phyloP scores from a whole-genome alignment of 2,797 vertebrate genomes.

The Anomalospiza imberbis region DNA sequence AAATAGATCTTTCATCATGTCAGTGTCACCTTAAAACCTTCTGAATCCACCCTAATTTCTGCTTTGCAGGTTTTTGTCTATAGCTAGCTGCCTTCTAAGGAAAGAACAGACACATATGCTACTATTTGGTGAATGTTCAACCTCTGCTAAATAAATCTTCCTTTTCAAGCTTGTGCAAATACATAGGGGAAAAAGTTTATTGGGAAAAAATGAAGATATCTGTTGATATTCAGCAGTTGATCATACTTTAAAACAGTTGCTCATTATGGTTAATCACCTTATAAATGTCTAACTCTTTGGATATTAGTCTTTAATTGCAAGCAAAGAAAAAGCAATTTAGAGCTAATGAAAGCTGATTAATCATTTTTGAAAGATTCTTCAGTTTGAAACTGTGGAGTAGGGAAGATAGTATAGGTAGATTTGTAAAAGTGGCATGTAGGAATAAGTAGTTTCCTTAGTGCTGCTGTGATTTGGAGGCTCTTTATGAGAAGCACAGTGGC shows the following conservation, averaged over 20 bases:
- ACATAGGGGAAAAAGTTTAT: neutral
- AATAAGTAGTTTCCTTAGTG: neutral
- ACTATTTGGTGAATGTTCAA: neutral
- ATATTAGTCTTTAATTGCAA: conserved; percentile 53
- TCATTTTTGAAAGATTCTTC: conserved; percentile 38
- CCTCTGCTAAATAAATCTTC: neutral
- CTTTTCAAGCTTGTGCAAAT: neutral
- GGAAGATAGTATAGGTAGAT: neutral
- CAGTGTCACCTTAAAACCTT: neutral
- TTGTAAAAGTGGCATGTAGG: neutral
- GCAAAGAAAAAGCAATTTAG: conserved; percentile 50
- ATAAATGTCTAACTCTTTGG: conserved; percentile 9
- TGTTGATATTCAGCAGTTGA: neutral
- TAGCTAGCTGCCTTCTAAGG: neutral
- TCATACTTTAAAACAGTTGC: neutral
- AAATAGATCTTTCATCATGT: neutral
- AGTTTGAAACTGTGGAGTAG: neutral
- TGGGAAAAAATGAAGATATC: neutral
- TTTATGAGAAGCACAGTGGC: neutral
- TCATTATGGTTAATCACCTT: conserved; percentile 41
- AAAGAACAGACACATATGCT: neutral
- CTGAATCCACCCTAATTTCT: neutral
- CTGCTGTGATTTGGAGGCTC: neutral
- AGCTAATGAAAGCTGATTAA: conserved; percentile 51
- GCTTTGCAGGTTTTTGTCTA: neutral